These are phyloP conservation scores for Drosophila bifasciata DNA, from an alignment of 1,140 invertebrate species.

Conservation along the genomic window DNA sequence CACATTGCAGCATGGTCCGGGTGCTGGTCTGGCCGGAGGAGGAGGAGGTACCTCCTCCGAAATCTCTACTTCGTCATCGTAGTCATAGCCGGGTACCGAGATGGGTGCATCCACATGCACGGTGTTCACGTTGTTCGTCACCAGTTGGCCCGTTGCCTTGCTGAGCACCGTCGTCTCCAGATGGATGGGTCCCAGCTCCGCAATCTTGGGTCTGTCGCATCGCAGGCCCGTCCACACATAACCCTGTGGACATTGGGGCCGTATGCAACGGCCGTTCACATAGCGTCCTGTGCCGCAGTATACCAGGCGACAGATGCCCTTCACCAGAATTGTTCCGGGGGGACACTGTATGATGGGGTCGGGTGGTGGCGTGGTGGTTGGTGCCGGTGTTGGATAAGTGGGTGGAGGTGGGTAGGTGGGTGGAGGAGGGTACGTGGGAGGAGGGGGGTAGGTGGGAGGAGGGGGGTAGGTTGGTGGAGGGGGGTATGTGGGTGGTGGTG, in stretches of 20 bases:
- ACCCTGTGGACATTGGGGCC: slow-evolving; percentile 50
- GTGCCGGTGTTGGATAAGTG: background rate
- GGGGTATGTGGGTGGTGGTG: too few relatives aligned
- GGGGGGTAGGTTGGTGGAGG: background rate
- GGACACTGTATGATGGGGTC: slow-evolving; percentile 41
- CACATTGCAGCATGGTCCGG: slow-evolving; percentile 51
- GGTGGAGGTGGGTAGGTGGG: slow-evolving; percentile 11
- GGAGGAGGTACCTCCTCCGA: background rate
- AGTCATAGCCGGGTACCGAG: slow-evolving; percentile 17
- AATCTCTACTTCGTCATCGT: slow-evolving; percentile 29
- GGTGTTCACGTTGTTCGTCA: slow-evolving; percentile 58
- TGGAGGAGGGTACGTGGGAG: background rate
- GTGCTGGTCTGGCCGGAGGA: background rate
- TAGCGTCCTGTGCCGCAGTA: slow-evolving; percentile 44
- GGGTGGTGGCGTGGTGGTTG: slow-evolving; percentile 34
- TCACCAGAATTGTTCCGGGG: slow-evolving; percentile 41
- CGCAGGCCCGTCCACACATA: slow-evolving; percentile 59
- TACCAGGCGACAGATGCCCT: slow-evolving; percentile 51
- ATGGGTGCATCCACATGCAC: slow-evolving; percentile 61
- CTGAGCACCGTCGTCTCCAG: slow-evolving; percentile 37
- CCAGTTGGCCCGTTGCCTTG: slow-evolving; percentile 7
- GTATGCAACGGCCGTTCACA: slow-evolving; percentile 37
- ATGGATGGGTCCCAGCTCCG: slow-evolving; percentile 36
- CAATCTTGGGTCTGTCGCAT: slow-evolving; percentile 38
- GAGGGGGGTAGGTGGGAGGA: background rate